These are phyloP conservation scores for Callochromis pleurospilus DNA, from an alignment of 2,113 vertebrate genomes.

Conservation along the genomic window DNA sequence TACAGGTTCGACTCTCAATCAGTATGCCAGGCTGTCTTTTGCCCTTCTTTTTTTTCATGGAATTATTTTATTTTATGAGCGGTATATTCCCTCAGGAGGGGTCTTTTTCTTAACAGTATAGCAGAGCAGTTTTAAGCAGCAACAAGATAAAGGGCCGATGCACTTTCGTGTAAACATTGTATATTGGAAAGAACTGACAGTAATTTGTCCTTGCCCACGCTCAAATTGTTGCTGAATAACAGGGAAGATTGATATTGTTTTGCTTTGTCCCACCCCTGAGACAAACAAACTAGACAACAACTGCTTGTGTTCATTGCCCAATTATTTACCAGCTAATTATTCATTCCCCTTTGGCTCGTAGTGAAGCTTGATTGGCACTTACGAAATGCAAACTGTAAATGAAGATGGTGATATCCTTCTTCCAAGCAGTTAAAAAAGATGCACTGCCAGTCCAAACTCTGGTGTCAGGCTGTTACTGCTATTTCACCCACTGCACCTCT, in stretches of 20 bases:
- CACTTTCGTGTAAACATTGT: background rate
- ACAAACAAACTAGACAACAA: conserved; percentile 7
- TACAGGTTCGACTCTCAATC: background rate
- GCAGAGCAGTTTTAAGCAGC: background rate
- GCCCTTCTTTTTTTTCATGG: background rate
- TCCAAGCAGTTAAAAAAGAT: background rate
- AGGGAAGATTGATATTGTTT: background rate
- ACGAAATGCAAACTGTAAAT: conserved; percentile 25
- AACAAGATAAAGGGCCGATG: background rate
- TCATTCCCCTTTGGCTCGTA: background rate
- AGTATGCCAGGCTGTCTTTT: background rate
- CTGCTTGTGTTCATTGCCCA: background rate
- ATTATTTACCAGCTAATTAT: conserved; percentile 25
- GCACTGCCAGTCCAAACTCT: background rate
- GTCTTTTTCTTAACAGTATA: background rate
- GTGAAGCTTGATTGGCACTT: conserved; percentile 6
- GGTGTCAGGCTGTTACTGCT: background rate
- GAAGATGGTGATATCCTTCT: background rate
- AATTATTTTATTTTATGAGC: background rate
- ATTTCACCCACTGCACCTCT: conserved; percentile 9
- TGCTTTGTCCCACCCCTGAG: background rate
- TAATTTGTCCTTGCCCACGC: background rate
- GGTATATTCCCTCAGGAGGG: background rate
- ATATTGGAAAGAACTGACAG: background rate
- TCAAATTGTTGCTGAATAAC: background rate